phyloP scores from a whole-genome alignment of 1,140 invertebrate species.

The Diorhabda elongata region DNA sequence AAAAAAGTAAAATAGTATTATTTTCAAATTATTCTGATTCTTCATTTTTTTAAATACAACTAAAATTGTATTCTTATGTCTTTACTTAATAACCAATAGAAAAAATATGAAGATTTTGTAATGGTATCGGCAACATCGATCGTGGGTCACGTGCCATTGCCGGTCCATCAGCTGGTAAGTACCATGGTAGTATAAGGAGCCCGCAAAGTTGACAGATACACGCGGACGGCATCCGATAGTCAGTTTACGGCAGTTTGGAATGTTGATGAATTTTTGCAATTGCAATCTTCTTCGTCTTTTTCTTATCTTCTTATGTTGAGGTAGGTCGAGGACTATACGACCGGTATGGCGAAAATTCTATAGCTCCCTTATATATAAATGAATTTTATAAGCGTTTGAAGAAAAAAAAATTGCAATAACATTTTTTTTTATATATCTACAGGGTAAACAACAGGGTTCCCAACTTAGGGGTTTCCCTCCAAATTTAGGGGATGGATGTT shows the following conservation, averaged over 20 bases:
- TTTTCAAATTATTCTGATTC: no score
- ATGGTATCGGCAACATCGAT: neutral
- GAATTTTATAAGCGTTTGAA: no score
- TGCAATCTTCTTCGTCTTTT: neutral
- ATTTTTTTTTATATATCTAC: no score
- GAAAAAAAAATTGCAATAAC: no score
- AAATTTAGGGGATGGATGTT: no score
- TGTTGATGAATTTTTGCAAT: neutral
- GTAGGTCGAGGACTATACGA: neutral
- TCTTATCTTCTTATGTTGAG: neutral
- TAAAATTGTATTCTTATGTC: no score
- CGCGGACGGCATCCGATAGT: neutral
- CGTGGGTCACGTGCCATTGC: neutral
- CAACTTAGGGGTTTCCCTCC: no score
- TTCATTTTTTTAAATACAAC: no score
- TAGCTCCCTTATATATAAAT: no score
- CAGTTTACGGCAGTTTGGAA: neutral
- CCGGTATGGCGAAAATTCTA: neutral
- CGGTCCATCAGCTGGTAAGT: constrained; percentile 1
- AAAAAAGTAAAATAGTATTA: no score
- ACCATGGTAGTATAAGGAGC: neutral
- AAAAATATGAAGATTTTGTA: neutral
- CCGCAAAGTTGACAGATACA: neutral
- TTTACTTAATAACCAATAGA: neutral
- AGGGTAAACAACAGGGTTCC: no score